Conservation (phyloP, 2,113 vertebrate genomes). For the Crotalus horridus region DNA sequence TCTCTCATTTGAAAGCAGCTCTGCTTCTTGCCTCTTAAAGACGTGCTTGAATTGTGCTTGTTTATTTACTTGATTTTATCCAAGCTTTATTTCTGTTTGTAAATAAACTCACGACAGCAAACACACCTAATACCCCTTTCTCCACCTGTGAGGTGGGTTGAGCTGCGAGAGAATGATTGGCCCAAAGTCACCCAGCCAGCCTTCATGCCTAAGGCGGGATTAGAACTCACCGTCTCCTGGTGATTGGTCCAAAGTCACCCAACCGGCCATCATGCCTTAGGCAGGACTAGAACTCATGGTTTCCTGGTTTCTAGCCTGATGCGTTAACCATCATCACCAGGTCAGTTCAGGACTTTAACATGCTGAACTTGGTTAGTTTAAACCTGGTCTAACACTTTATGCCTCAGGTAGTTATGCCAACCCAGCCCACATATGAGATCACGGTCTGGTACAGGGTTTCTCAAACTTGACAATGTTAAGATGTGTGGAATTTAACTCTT, state of each 20-base stretch:
- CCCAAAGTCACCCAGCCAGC: no score
- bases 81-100: background rate
- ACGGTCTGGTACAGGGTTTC: background rate
- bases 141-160: background rate
- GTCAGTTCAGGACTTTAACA: background rate
- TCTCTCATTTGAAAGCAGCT: background rate
- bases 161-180: background rate
- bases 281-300: no score
- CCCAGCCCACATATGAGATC: background rate
- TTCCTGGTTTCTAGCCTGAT: no score
- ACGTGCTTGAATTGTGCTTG: background rate
- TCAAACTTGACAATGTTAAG: background rate
- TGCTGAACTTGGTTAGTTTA: background rate
- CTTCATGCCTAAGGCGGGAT: no score
- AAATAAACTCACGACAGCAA: background rate
- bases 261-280: no score
- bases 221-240: no score
- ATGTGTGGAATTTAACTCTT: background rate
- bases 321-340: background rate
- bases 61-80: background rate
- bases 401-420: background rate
- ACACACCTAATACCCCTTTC: background rate
- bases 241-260: no score
- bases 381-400: background rate
- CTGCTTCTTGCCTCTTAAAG: background rate